Evolutionary conservation across 1,140 invertebrate species (phyloP), one percentile per base, ranked within the genome.

Genomic region (Rhagoletis zephyria): DNA sequence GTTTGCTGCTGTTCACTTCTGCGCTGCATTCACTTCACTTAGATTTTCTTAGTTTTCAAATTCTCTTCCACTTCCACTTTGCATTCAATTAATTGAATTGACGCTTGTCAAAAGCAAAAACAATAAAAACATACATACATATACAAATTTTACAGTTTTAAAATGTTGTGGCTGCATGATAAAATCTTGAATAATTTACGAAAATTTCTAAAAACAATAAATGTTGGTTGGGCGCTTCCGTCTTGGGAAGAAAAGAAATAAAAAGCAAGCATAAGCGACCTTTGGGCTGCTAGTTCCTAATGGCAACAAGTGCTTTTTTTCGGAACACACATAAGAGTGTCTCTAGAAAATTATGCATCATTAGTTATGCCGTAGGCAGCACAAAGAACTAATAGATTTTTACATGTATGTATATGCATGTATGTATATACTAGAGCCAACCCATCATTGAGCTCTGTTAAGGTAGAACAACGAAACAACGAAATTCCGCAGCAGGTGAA

Each of bases 1-100:
- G n/a, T 30, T 56, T 56, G 74, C 67, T 81, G 48, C 45, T 81
- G 74, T 56, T 16, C 74, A 81, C 74, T 81, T 81, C 48, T 45
- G 10, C 56, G 74, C n/a, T 81, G 74, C 7, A 65, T 56, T 56
- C 10, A 2, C 7, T 48, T 14, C 45, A 42, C 16, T 2, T 10
- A 81, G 74, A 56, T 56, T 81, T 81, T 81, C 45, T 56, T 56
- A 51, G 45, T 74, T n/a, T 74, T 74, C 40, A 81, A 81, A 81
- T 81, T 81, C 74, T n/a, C n/a, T 81, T 81, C 51, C n/a, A 81
- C 74, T 81, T 81, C 74, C 74, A 81, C 74, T 81, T 81, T 81
- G 74, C 51, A 81, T 81, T 81, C 51, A 81, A 81, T 81, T 81
- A 81, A 81, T 81, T 81, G 19, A 81, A 81, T 81, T 81, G 16